Base-by-base conservation (phyloP, 2,113 vertebrate genomes). In the Prolemur simus region DNA sequence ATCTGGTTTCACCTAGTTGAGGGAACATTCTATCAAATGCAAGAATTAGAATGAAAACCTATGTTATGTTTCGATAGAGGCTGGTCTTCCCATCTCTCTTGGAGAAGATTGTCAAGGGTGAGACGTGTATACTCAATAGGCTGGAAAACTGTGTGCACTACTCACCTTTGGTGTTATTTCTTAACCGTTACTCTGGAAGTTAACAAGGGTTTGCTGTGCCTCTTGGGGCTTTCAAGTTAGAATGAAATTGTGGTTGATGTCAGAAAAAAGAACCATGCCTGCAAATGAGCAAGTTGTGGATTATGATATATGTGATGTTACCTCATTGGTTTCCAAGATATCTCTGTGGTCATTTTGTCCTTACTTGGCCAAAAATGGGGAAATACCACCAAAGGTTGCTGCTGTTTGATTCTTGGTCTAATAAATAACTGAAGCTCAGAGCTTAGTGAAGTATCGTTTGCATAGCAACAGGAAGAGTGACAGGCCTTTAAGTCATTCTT, bases 391-490 rank as follows among this genome's bases (percentile, higher is more conserved):
- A 52, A 13, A 60, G 37, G 52, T 69, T 60, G 54, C 27, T 54
- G 86, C 39, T 69, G 1, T 76, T 96, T 80, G 81, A 81, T 52
- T 89, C 64, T 87, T 80, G 64, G 21, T 94, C 32, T 29, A 58
- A 64, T 47, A 54, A 52, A 34, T 47, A 3, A 34, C 34, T 27
- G 12, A 21, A 56, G 15, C 27, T 37, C 34, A 39, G 54, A 39
- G 68, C 29, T 58, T 39, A 54, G 69, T 56, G 25, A 56, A 74
- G 12, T 42, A 2, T 1, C 3, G 15, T 76, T 83, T 71, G 6
- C 45, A 60, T 13, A 34, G 23, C 32, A 39, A 3, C 7, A 13
- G 56, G 47, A 64, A 87, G 63, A 37, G 37, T 81, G 42, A 78
- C 34, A 27, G n/a, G 47, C 32, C n/a, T 54, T 52, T 10, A 39